Evolutionary conservation across 1,140 invertebrate genomes (phyloP).

Genomic region (Polyergus mexicanus): DNA sequence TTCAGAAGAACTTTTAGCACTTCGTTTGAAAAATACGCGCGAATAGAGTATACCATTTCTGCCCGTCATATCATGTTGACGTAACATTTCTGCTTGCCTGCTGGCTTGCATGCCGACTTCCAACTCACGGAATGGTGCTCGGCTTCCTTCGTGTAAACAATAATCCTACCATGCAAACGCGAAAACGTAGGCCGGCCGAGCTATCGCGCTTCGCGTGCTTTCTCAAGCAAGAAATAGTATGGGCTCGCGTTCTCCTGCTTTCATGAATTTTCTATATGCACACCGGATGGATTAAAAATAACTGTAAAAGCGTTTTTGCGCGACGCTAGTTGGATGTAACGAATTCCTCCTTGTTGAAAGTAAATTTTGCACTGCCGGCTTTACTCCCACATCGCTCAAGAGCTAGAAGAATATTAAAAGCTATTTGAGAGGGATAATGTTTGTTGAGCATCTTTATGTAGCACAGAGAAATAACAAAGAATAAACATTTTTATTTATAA

Average conservation of each 20-base stretch:
- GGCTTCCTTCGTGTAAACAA: conserved; percentile 78
- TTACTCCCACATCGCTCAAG: conserved; percentile 48
- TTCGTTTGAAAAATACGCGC: conserved; percentile 57
- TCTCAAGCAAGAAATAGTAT: conserved; percentile 35
- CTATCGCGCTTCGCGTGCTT: conserved; percentile 28
- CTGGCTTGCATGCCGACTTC: conserved; percentile 30
- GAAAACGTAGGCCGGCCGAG: conserved; percentile 51
- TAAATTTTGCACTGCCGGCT: conserved; percentile 41
- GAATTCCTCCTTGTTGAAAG: conserved; percentile 39
- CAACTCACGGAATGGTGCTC: conserved; percentile 26
- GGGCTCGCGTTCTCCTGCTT: conserved; percentile 47
- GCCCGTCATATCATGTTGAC: conserved; percentile 31
- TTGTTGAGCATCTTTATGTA: conserved; percentile 40
- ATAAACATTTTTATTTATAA: conserved; percentile 56
- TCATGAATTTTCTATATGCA: conserved; percentile 58
- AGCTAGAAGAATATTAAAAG: conserved; percentile 54
- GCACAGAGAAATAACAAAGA: conserved; percentile 40
- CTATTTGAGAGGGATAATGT: conserved; percentile 46
- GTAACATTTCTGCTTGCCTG: conserved; percentile 23
- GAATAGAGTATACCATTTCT: conserved; percentile 13
- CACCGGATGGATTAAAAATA: conserved; percentile 61
- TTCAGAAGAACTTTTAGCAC: conserved; percentile 37
- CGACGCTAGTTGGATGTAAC: conserved; percentile 2
- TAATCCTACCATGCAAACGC: conserved; percentile 78
- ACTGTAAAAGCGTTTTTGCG: conserved; percentile 55